A percentile compares a stretch with the other conserved stretches of the same genome.
These are phyloP conservation scores for Coracopsis vasa DNA, from an alignment of 2,113 vertebrate species.

Conservation along the genomic window DNA sequence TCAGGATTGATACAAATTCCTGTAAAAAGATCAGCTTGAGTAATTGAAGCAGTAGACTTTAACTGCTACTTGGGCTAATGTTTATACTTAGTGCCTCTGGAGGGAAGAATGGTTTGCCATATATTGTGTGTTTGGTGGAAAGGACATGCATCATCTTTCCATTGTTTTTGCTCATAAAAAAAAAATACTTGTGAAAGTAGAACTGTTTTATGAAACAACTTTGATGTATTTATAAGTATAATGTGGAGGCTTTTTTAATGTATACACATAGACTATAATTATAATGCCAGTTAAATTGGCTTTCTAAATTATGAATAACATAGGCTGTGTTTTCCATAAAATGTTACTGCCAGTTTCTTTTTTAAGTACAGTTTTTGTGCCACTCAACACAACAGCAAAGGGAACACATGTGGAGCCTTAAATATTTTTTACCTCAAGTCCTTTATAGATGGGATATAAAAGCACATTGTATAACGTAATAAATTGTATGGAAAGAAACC, in stretches of 20 bases:
- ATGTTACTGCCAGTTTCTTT: background rate
- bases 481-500: background rate
- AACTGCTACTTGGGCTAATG: background rate
- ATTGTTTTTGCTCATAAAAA: background rate
- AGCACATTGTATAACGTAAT: background rate
- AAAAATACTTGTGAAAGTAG: background rate
- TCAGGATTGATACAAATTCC: background rate
- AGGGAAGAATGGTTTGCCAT: background rate
- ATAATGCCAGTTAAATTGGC: background rate
- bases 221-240: background rate
- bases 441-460: constrained; percentile 1
- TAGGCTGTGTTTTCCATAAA: constrained; percentile 10
- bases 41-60: background rate
- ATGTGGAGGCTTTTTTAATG: accelerated
- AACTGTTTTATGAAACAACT: background rate
- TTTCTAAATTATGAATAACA: background rate
- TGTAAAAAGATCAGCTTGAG: background rate
- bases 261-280: background rate
- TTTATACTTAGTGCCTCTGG: background rate
- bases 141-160: background rate
- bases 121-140: background rate
- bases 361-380: background rate
- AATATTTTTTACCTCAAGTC: background rate
- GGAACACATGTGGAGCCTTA: background rate
- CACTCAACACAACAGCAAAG: background rate